Percentiles rank a stretch among this genome's conserved stretches.
Evolutionary conservation across 2,797 vertebrate genomes (phyloP).

Genomic region (Spondyliosoma cantharus): DNA sequence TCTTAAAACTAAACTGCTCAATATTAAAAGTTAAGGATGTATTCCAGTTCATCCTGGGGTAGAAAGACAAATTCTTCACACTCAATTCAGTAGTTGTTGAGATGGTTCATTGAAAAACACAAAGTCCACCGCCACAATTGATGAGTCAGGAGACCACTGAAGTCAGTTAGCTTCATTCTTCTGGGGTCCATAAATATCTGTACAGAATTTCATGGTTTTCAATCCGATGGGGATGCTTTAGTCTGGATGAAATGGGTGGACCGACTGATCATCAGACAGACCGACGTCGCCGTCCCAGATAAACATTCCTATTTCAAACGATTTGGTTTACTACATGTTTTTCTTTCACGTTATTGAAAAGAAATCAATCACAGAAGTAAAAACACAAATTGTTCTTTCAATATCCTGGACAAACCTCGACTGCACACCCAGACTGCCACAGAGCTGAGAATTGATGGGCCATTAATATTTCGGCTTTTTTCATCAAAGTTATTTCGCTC

Average conservation of each 20-base stretch:
- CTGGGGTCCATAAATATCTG: background rate
- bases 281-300: background rate
- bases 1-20: background rate
- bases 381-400: constrained; percentile 44
- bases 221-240: constrained; percentile 1
- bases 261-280: background rate
- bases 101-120: background rate
- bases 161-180: background rate
- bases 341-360: constrained; percentile 25
- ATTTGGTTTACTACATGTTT: constrained; percentile 23
- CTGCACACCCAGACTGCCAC: constrained; percentile 39
- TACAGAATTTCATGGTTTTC: background rate
- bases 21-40: background rate
- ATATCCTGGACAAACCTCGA: constrained; percentile 46
- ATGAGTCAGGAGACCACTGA: background rate
- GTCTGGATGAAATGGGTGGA: background rate
- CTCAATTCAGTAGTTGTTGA: background rate
- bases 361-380: constrained; percentile 46
- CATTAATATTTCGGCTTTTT: constrained; percentile 37
- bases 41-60: background rate
- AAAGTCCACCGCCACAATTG: background rate
- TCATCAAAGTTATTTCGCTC: constrained; percentile 44
- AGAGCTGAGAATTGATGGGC: constrained; percentile 48
- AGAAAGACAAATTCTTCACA: background rate
- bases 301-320: constrained; percentile 32